Conservation (phyloP, 1,140 invertebrate genomes). For the Drosophila pectinifera region DNA sequence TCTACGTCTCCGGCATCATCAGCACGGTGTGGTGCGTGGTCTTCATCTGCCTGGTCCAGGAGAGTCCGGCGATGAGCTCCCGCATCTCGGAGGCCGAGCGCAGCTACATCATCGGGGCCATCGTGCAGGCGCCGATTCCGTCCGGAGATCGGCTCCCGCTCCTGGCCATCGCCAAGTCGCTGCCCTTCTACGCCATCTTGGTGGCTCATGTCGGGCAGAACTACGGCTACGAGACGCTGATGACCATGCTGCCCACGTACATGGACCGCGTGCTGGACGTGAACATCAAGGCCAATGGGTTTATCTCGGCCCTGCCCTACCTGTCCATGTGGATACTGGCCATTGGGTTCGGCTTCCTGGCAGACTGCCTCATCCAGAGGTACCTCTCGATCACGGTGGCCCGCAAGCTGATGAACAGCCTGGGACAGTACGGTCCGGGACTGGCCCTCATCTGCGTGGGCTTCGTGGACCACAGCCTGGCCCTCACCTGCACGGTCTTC, state of each 20-base stretch:
- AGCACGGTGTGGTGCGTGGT: constrained; percentile 94
- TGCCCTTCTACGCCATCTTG: constrained; percentile 94
- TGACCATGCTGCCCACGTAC: constrained; percentile 97
- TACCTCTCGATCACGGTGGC: constrained; percentile 78
- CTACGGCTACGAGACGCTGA: constrained; percentile 95
- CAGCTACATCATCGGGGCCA: constrained; percentile 26
- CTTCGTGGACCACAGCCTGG: constrained; percentile 86
- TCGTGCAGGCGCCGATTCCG: constrained; percentile 21
- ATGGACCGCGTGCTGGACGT: constrained; percentile 94
- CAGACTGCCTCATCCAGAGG: constrained; percentile 85
- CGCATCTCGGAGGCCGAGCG: constrained; percentile 92
- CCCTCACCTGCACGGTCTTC: constrained; percentile 89
- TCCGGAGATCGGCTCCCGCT: constrained; percentile 89
- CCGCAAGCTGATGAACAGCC: constrained; percentile 92
- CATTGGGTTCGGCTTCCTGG: constrained; percentile 89
- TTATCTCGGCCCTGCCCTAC: constrained; percentile 92
- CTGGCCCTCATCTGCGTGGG: constrained; percentile 87
- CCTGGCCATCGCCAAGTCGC: constrained; percentile 92
- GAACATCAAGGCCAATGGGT: constrained; percentile 92
- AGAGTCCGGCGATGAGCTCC: constrained; percentile 93
- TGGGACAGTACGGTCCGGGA: constrained; percentile 92
- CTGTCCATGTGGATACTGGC: constrained; percentile 95
- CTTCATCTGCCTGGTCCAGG: constrained; percentile 91
- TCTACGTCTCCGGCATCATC: constrained; percentile 93
- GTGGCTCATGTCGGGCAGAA: constrained; percentile 94